These are phyloP conservation scores for Maconellicoccus hirsutus DNA, from an alignment of 1,140 invertebrate species.

Conservation along the genomic window DNA sequence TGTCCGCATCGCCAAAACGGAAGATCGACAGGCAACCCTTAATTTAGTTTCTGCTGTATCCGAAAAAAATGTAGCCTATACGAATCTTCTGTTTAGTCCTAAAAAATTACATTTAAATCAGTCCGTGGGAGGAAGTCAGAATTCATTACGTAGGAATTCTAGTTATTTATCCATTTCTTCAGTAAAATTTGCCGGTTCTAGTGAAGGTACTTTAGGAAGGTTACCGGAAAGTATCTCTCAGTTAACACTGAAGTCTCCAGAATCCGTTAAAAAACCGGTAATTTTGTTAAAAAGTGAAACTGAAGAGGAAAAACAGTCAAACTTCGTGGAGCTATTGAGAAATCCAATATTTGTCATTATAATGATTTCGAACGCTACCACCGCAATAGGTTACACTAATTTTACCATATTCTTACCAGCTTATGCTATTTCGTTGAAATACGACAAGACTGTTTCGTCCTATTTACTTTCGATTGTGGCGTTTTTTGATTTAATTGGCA, in stretches of 20 bases:
- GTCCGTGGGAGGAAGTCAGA: neutral
- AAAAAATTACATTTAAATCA: neutral
- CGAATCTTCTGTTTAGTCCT: neutral
- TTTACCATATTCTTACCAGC: constrained; percentile 66
- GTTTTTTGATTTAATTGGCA: constrained; percentile 59
- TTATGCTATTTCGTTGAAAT: constrained; percentile 54
- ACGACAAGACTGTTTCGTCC: constrained; percentile 52
- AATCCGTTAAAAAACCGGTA: neutral
- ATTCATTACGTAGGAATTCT: neutral
- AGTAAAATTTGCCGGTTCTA: neutral
- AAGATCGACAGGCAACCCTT: neutral
- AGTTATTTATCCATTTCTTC: neutral
- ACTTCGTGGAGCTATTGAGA: constrained; percentile 46
- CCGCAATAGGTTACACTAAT: constrained; percentile 74
- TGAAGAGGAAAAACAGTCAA: neutral
- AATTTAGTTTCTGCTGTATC: neutral
- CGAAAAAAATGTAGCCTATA: neutral
- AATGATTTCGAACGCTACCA: constrained; percentile 67
- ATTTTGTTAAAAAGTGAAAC: neutral
- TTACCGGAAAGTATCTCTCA: neutral
- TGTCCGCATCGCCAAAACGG: neutral
- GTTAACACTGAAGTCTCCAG: neutral
- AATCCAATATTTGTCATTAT: constrained; percentile 71
- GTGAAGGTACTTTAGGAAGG: neutral
- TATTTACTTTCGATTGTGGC: constrained; percentile 66